Evolutionary conservation across 2,797 vertebrate species (phyloP).

Genomic region (Streptopelia turtur): DNA sequence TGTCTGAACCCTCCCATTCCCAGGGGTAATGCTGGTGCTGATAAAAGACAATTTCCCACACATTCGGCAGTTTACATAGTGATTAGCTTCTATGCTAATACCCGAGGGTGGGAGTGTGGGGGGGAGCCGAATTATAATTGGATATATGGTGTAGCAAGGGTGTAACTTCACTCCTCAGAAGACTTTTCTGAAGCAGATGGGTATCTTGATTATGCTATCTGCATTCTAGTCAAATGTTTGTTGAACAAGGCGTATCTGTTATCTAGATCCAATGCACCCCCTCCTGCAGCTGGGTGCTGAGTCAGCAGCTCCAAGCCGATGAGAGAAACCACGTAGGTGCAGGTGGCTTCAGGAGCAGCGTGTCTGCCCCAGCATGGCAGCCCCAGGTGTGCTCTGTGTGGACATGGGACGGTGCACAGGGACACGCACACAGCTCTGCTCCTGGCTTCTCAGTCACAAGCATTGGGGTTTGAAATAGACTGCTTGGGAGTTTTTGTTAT

Average conservation of each 20-base stretch:
- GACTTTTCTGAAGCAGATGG: constrained; percentile 13
- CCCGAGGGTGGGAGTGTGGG: background rate
- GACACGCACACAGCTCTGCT: background rate
- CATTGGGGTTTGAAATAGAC: background rate
- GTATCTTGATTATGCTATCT: background rate
- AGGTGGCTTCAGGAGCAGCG: background rate
- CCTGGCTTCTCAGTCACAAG: background rate
- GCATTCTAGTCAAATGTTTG: background rate
- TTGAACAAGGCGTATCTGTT: background rate
- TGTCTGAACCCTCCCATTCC: background rate
- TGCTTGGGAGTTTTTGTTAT: background rate
- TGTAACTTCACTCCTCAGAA: background rate
- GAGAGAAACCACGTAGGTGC: background rate
- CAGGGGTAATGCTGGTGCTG: background rate
- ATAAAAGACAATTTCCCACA: constrained; percentile 38
- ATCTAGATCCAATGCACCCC: background rate
- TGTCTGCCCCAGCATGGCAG: accelerated
- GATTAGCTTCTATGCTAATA: background rate
- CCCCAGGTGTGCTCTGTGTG: accelerated
- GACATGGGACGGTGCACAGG: background rate
- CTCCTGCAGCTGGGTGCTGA: background rate
- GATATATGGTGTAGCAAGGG: background rate
- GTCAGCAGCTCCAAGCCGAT: background rate
- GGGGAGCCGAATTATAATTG: background rate
- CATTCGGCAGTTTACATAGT: background rate